Evolutionary conservation across 2,797 vertebrate species (phyloP).

Genomic region (Thalassophryne amazonica): DNA sequence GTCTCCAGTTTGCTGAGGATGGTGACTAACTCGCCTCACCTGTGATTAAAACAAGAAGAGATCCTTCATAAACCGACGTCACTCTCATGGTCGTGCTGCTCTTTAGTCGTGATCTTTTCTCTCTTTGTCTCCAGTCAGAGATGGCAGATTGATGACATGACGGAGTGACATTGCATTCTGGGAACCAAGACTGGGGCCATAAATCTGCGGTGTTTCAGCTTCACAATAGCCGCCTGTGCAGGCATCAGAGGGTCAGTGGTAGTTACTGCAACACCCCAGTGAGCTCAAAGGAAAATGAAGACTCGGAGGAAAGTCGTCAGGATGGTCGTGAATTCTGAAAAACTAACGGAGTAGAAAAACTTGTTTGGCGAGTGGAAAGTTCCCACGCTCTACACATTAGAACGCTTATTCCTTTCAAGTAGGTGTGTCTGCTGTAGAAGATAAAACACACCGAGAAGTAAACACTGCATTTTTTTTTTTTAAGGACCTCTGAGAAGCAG

Average conservation of each 20-base stretch:
- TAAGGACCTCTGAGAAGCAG: slow-evolving; percentile 66
- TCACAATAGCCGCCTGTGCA: slow-evolving; percentile 75
- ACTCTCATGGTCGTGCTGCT: slow-evolving; percentile 37
- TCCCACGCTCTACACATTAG: slow-evolving; percentile 55
- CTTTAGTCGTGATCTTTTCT: slow-evolving; percentile 27
- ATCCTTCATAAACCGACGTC: slow-evolving; percentile 45
- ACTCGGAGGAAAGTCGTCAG: slow-evolving; percentile 25
- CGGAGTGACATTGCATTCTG: slow-evolving; percentile 76
- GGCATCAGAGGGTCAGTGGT: slow-evolving; percentile 59
- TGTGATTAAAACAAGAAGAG: slow-evolving; percentile 43
- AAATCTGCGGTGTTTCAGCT: slow-evolving; percentile 70
- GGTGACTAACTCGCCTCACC: too few relatives aligned
- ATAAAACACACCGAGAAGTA: slow-evolving; percentile 69
- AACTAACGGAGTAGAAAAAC: slow-evolving; percentile 36
- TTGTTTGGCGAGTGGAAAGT: slow-evolving; percentile 48
- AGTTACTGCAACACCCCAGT: slow-evolving; percentile 59
- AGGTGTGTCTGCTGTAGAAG: slow-evolving; percentile 50
- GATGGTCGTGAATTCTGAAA: slow-evolving; percentile 56
- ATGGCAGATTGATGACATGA: slow-evolving; percentile 69
- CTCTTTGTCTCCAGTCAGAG: slow-evolving; percentile 46
- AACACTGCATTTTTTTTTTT: slow-evolving; percentile 62
- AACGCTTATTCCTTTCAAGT: slow-evolving; percentile 51
- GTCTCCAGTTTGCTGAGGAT: too few relatives aligned
- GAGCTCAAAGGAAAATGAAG: slow-evolving; percentile 46
- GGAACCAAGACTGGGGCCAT: slow-evolving; percentile 65